Conservation (phyloP, 2,888 invertebrate species). For the Eledone cirrhosa region DNA sequence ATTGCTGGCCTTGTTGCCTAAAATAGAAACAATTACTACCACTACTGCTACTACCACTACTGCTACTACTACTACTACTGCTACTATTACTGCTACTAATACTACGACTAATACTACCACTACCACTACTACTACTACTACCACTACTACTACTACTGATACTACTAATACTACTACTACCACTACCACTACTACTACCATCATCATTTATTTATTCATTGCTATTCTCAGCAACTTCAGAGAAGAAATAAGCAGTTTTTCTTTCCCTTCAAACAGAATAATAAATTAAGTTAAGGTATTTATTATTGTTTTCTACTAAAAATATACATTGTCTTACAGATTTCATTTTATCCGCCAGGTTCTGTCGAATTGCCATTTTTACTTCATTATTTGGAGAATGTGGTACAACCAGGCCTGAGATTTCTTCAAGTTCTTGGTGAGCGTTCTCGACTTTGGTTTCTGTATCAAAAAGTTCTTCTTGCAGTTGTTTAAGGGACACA, state of each 20-base stretch:
- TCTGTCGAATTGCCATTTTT: slow-evolving; percentile 55
- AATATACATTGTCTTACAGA: not conserved
- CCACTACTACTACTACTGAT: too few species aligned
- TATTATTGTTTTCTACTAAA: slow-evolving; percentile 39
- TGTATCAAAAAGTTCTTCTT: slow-evolving; percentile 51
- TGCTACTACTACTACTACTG: too few species aligned
- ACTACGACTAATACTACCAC: too few species aligned
- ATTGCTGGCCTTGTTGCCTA: too few species aligned
- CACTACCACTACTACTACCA: too few species aligned
- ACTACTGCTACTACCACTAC: too few species aligned
- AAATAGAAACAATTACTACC: too few species aligned
- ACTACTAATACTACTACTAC: too few species aligned
- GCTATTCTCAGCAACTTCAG: not conserved
- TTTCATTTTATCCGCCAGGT: slow-evolving; percentile 59
- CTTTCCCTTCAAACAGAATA: not conserved
- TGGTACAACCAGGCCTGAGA: slow-evolving; percentile 49
- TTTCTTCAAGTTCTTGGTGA: slow-evolving; percentile 55
- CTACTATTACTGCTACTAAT: too few species aligned
- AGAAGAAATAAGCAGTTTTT: not conserved
- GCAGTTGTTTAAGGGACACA: slow-evolving; percentile 51
- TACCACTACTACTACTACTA: too few species aligned
- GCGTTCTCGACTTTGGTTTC: slow-evolving; percentile 56
- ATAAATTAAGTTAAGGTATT: slow-evolving; percentile 28
- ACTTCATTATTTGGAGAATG: slow-evolving; percentile 54
- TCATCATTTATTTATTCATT: too few species aligned